Percentiles rank a stretch among this genome's conserved stretches.
Conservation (phyloP, 2,797 vertebrate genomes). For the Chrosomus eos region DNA sequence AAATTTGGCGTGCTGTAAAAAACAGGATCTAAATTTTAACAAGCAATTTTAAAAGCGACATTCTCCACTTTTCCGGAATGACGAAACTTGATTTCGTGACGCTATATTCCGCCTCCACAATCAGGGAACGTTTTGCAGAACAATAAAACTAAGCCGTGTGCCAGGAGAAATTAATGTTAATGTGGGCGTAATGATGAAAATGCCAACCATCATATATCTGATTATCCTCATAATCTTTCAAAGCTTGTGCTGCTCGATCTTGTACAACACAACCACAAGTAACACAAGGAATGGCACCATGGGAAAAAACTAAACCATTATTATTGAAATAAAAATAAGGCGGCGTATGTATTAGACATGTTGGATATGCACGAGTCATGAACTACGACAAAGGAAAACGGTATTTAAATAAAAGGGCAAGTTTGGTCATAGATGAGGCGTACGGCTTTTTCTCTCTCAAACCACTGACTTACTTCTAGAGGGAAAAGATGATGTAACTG, state of each 20-base stretch:
- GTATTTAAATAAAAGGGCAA: conserved; percentile 3
- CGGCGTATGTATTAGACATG: neutral
- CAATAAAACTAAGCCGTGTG: neutral
- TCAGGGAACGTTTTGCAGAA: neutral
- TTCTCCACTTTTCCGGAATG: conserved; percentile 1
- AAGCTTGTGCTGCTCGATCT: neutral
- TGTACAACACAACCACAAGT: neutral
- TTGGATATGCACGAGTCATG: conserved; percentile 18
- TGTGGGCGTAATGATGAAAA: conserved; percentile 4
- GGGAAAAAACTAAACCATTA: neutral
- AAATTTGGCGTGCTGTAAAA: neutral
- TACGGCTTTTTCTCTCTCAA: neutral
- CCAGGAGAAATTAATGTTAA: neutral
- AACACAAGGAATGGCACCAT: neutral
- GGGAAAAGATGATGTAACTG: neutral
- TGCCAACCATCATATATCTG: neutral
- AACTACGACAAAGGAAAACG: neutral
- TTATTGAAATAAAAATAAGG: neutral
- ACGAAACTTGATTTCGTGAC: conserved; percentile 14
- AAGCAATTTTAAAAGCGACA: neutral
- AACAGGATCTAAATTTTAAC: neutral
- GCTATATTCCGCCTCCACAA: conserved; percentile 6
- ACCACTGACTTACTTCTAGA: neutral
- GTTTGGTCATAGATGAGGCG: conserved; percentile 7
- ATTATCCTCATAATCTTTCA: conserved; percentile 15